Evolutionary conservation across 2,888 invertebrate genomes (phyloP).

Genomic region (Neocrepidodera transversa): DNA sequence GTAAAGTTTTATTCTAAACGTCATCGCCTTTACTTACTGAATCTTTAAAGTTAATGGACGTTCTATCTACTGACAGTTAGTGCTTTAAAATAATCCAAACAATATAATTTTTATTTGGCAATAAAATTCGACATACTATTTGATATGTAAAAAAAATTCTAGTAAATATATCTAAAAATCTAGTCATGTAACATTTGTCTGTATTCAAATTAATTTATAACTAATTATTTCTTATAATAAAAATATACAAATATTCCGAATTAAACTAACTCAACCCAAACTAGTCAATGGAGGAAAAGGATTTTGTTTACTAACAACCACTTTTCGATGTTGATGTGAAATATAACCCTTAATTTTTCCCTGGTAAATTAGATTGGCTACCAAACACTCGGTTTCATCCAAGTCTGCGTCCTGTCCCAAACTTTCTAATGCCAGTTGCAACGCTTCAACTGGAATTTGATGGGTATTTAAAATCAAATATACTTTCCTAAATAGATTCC

Average conservation of each 20-base stretch:
- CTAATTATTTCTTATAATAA: too few relatives aligned
- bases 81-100: too few relatives aligned
- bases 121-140: too few relatives aligned
- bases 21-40: too few relatives aligned
- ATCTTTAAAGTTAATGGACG: too few relatives aligned
- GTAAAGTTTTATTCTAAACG: too few relatives aligned
- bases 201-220: too few relatives aligned
- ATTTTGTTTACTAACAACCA: constrained; percentile 97
- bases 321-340: constrained; percentile 94
- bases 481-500: constrained; percentile 95
- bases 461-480: constrained; percentile 79
- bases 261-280: constrained; percentile 58
- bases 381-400: constrained; percentile 95
- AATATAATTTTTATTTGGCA: too few relatives aligned
- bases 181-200: too few relatives aligned
- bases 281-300: constrained; percentile 86
- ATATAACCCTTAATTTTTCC: constrained; percentile 99
- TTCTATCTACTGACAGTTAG: too few relatives aligned
- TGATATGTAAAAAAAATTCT: too few relatives aligned
- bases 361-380: constrained; percentile 95
- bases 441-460: constrained; percentile 86
- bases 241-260: constrained; percentile 4
- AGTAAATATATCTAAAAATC: too few relatives aligned
- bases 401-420: constrained; percentile 87
- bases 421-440: constrained; percentile 82